Base-by-base conservation (phyloP, 2,797 vertebrate species). In the Lepilemur septentrionalis region DNA sequence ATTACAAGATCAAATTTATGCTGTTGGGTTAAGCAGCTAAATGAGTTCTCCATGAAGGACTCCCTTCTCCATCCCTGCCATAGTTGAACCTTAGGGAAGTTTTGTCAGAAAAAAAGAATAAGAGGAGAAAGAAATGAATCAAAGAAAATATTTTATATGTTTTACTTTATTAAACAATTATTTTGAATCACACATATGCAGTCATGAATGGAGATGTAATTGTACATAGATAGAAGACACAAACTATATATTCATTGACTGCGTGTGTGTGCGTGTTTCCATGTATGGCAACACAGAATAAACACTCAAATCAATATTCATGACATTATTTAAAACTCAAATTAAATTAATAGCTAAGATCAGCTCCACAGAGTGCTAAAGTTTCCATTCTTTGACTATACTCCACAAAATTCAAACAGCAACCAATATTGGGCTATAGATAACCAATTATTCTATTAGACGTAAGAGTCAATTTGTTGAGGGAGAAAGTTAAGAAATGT, bases 1-100 rank as follows among this genome's bases (percentile, higher is more conserved):
- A 99, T 99, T 99, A 99, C 98, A 93, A 99, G 99, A 99, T 99
- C 99, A 99, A 99, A 99, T 99, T 99, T 99, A 99, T 99, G 98
- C 98, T 98, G 97, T 98, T 98, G 98, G 97, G 93, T 96, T 98
- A 98, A 98, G 98, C 98, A 98, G 98, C 98, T 98, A 98, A 98
- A 98, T 97, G 98, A 98, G 97, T 97, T 98, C 98, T 98, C 98
- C 97, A 95, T 95, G 96, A 98, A 98, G 97, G 97, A 98, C 97
- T 98, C 98, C 46, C 55, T 95, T 95, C 70, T 93, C 52, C 95
- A 98, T 98, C 72, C 85, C 86, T 91, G 93, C 96, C 96, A 98
- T 97, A n/a, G 0, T 80, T 94, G 97, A 98, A 97, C 94, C 83
- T 96, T 93, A 96, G 78, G 59, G 95, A 97, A 98, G 48, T 94